Percentiles rank a stretch among this genome's conserved stretches.
Conservation (phyloP, 23 tunicate species). For the Botrylloides violaceus region DNA sequence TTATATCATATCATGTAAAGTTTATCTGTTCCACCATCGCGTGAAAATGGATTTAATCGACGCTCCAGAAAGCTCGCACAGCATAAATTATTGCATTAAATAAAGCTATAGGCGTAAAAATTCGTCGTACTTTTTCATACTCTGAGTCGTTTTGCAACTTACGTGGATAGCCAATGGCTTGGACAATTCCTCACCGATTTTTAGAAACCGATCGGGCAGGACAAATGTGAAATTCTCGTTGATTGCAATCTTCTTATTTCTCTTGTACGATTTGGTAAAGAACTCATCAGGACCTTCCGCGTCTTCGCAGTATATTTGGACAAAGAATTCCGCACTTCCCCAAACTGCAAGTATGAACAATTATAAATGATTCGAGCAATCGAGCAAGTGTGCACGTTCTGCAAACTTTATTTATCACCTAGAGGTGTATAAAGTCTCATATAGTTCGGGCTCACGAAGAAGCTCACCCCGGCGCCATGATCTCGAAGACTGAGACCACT, state of each 20-base stretch:
- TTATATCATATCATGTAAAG: too few relatives aligned
- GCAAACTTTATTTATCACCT: too few relatives aligned
- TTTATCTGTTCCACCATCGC: too few relatives aligned
- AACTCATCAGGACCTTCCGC: constrained; percentile 18
- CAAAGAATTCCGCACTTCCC: constrained; percentile 18
- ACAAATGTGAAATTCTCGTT: not conserved
- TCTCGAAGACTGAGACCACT: too few relatives aligned
- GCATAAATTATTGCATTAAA: too few relatives aligned
- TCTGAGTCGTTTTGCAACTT: not conserved
- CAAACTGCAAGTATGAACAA: not conserved
- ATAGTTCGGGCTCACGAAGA: too few relatives aligned
- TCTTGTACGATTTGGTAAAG: constrained; percentile 9
- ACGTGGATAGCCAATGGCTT: not conserved
- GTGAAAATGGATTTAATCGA: too few relatives aligned
- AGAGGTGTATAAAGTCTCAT: too few relatives aligned
- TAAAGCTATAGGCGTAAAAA: too few relatives aligned
- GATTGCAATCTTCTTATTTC: not conserved
- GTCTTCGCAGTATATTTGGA: constrained; percentile 6
- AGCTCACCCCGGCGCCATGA: too few relatives aligned
- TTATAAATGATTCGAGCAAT: not conserved
- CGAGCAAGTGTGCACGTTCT: not conserved
- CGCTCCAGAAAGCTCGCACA: too few relatives aligned
- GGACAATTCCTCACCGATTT: not conserved
- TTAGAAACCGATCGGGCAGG: not conserved
- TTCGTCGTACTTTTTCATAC: not conserved